phyloP scores from a whole-genome alignment of 2,888 invertebrate genomes.

The Drosophila paranaensis region DNA sequence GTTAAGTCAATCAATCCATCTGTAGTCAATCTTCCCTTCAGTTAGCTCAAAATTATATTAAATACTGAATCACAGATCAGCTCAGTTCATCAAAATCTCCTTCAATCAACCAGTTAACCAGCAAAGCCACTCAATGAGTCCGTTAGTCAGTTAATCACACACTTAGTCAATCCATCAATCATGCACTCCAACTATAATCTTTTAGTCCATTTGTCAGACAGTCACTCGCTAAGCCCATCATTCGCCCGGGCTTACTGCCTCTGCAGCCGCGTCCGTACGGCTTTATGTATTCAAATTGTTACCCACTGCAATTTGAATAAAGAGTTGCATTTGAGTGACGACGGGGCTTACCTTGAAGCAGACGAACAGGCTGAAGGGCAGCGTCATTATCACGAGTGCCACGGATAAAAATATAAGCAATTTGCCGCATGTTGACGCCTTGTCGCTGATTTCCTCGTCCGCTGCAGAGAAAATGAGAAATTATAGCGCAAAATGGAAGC shows the following conservation, averaged over 20 bases:
- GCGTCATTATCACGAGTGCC: constrained; percentile 92
- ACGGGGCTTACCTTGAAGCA: constrained; percentile 93
- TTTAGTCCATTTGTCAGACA: not conserved
- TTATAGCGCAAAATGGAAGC: constrained; percentile 51
- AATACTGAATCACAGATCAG: not conserved
- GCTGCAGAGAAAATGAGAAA: constrained; percentile 84
- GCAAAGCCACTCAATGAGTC: not conserved
- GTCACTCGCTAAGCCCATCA: not conserved
- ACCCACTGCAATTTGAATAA: not conserved
- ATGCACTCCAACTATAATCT: not conserved
- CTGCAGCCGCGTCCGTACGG: not conserved
- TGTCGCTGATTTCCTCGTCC: constrained; percentile 87
- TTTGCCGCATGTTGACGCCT: constrained; percentile 92
- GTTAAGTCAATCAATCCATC: not conserved
- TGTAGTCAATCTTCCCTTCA: not conserved
- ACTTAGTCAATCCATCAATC: not conserved
- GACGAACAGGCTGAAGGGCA: constrained; percentile 96
- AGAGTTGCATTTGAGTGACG: not conserved
- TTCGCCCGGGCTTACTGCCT: not conserved
- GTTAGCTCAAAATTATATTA: not conserved
- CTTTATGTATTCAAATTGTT: not conserved
- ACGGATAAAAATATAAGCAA: constrained; percentile 93
- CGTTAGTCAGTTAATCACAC: not conserved
- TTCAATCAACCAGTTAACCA: not conserved
- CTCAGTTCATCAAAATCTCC: not conserved